phyloP scores from a whole-genome alignment of 2,888 invertebrate species.

The Latrodectus elegans region DNA sequence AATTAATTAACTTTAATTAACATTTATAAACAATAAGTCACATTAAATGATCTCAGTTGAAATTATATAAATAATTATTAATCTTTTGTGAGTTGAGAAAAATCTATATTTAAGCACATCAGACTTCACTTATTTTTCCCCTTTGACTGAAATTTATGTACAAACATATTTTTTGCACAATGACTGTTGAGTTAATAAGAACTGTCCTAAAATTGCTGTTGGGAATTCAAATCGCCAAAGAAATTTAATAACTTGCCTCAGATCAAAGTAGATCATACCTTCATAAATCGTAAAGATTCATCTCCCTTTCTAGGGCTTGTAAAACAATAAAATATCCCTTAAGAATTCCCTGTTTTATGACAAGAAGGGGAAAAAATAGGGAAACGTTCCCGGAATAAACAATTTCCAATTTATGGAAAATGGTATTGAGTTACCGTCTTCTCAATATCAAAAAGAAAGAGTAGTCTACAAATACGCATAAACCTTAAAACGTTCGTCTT shows the following conservation, averaged over 20 bases:
- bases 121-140: too few species aligned
- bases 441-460: constrained; percentile 32
- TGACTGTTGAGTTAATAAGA: too few species aligned
- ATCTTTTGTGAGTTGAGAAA: too few species aligned
- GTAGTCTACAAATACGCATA: constrained; percentile 12
- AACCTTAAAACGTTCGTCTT: constrained; percentile 38
- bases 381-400: constrained; percentile 50
- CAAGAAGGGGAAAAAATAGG: not conserved
- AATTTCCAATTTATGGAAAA: constrained; percentile 57
- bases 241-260: not conserved
- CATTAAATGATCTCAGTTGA: too few species aligned
- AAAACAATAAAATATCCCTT: constrained; percentile 21
- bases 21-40: too few species aligned
- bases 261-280: not conserved
- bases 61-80: too few species aligned
- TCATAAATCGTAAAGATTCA: not conserved
- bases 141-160: too few species aligned
- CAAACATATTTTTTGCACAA: too few species aligned
- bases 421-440: constrained; percentile 14
- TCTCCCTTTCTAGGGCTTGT: constrained; percentile 1
- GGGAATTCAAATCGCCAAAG: too few species aligned
- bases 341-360: constrained; percentile 7
- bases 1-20: too few species aligned
- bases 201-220: too few species aligned
- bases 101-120: too few species aligned